These are phyloP conservation scores for Anagyrus pseudococci DNA, from an alignment of 2,888 invertebrate genomes.

Conservation along the genomic window DNA sequence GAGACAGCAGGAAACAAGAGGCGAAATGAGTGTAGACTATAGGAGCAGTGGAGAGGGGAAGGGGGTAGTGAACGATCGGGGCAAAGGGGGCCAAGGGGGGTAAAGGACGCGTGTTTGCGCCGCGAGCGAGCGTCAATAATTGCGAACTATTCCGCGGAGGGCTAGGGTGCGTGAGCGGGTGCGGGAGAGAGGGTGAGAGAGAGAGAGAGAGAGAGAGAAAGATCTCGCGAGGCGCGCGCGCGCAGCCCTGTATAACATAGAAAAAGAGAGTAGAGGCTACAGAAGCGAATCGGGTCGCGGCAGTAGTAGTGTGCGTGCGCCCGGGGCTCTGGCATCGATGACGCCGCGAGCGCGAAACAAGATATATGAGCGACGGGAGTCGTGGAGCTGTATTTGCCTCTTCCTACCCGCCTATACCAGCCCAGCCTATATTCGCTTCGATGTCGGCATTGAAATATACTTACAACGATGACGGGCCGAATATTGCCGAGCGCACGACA, in stretches of 20 bases:
- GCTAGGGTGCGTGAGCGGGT: background rate
- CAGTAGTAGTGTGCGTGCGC: too few relatives aligned
- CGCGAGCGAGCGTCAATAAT: slow-evolving; percentile 28
- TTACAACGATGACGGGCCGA: slow-evolving; percentile 27
- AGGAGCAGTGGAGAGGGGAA: background rate
- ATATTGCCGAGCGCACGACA: slow-evolving; percentile 21
- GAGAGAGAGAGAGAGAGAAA: too few relatives aligned
- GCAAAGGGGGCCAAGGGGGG: background rate
- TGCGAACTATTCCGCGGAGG: slow-evolving; percentile 9
- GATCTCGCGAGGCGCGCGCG: too few relatives aligned
- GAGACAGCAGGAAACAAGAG: background rate
- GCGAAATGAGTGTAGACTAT: background rate
- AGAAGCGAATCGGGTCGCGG: too few relatives aligned
- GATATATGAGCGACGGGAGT: slow-evolving; percentile 22
- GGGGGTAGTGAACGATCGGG: slow-evolving; percentile 2
- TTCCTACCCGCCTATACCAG: too few relatives aligned
- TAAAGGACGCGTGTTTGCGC: slow-evolving; percentile 16
- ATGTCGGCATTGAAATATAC: slow-evolving; percentile 34
- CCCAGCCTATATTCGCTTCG: background rate
- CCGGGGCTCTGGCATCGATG: too few relatives aligned
- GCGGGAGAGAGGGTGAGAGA: slow-evolving; percentile 6
- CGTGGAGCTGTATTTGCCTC: slow-evolving; percentile 4
- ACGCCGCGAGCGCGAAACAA: slow-evolving; percentile 10
- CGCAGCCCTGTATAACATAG: too few relatives aligned
- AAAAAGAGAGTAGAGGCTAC: too few relatives aligned